Evolutionary conservation across 1,140 invertebrate species (phyloP).

Genomic region (Choristoneura fumiferana): DNA sequence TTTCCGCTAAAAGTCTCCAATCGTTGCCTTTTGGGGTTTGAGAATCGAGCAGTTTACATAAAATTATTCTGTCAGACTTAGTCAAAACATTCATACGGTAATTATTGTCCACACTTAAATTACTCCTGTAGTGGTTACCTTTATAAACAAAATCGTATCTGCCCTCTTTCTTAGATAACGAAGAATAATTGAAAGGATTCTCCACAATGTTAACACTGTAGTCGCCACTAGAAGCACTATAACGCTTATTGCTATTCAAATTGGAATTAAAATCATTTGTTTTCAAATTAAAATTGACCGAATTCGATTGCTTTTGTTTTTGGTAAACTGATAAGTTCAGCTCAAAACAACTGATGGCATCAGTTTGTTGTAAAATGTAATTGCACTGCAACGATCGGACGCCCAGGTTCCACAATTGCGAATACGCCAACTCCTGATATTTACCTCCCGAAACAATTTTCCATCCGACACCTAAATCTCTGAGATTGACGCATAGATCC

Average conservation of each 20-base stretch:
- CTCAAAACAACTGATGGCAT: constrained; percentile 74
- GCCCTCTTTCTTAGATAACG: constrained; percentile 65
- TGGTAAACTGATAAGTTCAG: constrained; percentile 69
- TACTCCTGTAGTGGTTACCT: constrained; percentile 53
- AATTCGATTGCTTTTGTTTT: constrained; percentile 72
- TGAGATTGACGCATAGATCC: constrained; percentile 85
- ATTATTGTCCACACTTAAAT: constrained; percentile 68
- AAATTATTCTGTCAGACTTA: constrained; percentile 85
- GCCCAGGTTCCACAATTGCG: constrained; percentile 92
- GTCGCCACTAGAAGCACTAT: constrained; percentile 66
- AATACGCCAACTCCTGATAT: constrained; percentile 94
- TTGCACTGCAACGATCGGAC: constrained; percentile 88
- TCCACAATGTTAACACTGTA: constrained; percentile 68
- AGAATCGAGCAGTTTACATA: constrained; percentile 93
- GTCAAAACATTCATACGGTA: constrained; percentile 63
- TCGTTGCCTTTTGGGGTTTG: constrained; percentile 94
- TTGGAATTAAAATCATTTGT: constrained; percentile 73
- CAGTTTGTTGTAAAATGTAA: constrained; percentile 87
- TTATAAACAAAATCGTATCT: constrained; percentile 66
- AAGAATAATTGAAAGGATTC: constrained; percentile 73
- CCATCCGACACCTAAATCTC: constrained; percentile 84
- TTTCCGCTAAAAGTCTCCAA: constrained; percentile 95
- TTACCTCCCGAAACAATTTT: constrained; percentile 89
- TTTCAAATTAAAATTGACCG: constrained; percentile 72
- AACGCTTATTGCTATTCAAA: constrained; percentile 69